phyloP scores from a whole-genome alignment of 2,797 vertebrate genomes.

The Macropus fuliginosus region DNA sequence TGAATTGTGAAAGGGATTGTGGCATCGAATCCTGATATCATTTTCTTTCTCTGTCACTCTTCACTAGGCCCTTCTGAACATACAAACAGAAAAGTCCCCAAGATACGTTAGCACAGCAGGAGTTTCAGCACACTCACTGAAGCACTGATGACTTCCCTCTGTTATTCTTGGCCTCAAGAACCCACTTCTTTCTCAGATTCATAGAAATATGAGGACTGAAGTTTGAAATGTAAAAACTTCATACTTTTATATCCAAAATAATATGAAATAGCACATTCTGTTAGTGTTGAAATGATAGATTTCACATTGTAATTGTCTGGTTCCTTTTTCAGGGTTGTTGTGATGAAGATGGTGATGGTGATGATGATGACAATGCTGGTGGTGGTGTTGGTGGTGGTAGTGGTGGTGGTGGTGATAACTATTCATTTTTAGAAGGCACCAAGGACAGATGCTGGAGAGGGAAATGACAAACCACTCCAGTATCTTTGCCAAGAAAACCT shows the following conservation, averaged over 20 bases:
- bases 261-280: conserved; percentile 59
- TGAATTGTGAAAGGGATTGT: conserved; percentile 63
- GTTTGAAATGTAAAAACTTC: conserved; percentile 65
- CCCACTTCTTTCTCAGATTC: conserved; percentile 40
- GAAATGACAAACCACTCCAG: too few species aligned
- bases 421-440: conserved; percentile 21
- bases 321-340: conserved; percentile 37
- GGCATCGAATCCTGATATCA: conserved; percentile 43
- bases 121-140: conserved; percentile 15
- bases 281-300: conserved; percentile 40
- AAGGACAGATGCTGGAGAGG: background rate
- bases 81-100: background rate
- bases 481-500: too few species aligned
- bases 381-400: accelerated
- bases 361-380: background rate
- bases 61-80: background rate
- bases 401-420: too few species aligned
- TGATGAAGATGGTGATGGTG: background rate
- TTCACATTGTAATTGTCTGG: conserved; percentile 61
- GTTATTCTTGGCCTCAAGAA: conserved; percentile 50
- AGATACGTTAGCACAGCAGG: conserved; percentile 12
- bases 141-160: conserved; percentile 59
- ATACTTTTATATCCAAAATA: conserved; percentile 35
- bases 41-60: conserved; percentile 38
- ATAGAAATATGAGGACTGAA: conserved; percentile 34